Evolutionary conservation across 1,140 invertebrate genomes (phyloP).

Genomic region (Ostrea denselamellosa): DNA sequence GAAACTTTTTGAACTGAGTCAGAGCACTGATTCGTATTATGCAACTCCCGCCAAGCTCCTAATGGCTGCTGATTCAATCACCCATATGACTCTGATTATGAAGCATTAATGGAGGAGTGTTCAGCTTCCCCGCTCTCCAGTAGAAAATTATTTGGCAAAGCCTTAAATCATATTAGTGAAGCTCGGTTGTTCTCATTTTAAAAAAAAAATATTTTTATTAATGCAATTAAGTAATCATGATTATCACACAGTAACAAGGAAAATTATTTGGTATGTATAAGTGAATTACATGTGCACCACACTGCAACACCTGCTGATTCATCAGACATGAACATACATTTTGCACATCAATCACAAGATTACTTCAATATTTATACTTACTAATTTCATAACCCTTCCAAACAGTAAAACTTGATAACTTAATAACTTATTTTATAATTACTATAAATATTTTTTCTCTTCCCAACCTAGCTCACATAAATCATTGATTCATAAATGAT

Average conservation of each 20-base stretch:
- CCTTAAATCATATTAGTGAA: neutral
- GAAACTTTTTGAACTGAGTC: slow-evolving; percentile 3
- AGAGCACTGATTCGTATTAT: neutral
- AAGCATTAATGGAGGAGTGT: slow-evolving; percentile 10
- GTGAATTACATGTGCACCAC: neutral
- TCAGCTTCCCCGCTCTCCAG: neutral
- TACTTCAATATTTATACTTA: too few species aligned
- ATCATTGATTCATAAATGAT: too few species aligned
- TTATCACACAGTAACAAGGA: neutral
- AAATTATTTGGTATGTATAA: neutral
- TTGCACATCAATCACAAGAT: too few species aligned
- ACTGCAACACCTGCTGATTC: neutral
- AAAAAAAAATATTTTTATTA: neutral
- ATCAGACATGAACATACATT: neutral
- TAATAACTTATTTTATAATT: too few species aligned
- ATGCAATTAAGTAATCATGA: neutral
- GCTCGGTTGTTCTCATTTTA: neutral
- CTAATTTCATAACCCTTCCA: too few species aligned
- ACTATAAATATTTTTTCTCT: too few species aligned
- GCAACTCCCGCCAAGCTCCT: slow-evolving; percentile 16
- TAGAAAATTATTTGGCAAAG: slow-evolving; percentile 24
- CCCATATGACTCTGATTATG: slow-evolving; percentile 28
- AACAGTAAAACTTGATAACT: too few species aligned
- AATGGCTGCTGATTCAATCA: slow-evolving; percentile 24
- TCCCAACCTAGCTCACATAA: too few species aligned